phyloP scores from a whole-genome alignment of 2,797 vertebrate species.

The Meda fulgida region DNA sequence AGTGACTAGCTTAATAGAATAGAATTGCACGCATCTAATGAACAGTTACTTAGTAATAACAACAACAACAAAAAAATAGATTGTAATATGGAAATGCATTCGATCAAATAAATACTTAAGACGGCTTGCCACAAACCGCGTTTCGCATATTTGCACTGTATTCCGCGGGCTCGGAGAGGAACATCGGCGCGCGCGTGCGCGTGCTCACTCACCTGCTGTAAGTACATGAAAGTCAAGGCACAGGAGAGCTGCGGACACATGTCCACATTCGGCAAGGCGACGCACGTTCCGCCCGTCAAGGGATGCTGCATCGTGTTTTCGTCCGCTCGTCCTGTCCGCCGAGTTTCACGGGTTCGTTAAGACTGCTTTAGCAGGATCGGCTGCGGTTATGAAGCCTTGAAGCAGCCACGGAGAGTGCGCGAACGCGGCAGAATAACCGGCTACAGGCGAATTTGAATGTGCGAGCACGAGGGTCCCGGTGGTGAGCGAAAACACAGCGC shows the following conservation, averaged over 20 bases:
- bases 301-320: slow-evolving; percentile 93
- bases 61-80: neutral
- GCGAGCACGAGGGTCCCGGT: slow-evolving; percentile 29
- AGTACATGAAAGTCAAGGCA: slow-evolving; percentile 98
- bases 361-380: slow-evolving; percentile 40
- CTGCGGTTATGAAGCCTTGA: slow-evolving; percentile 26
- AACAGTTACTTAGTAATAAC: neutral
- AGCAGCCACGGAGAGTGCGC: slow-evolving; percentile 28
- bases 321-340: slow-evolving; percentile 73
- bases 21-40: neutral
- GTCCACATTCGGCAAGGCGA: slow-evolving; percentile 92
- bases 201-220: slow-evolving; percentile 90
- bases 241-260: slow-evolving; percentile 96
- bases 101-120: neutral
- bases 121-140: neutral
- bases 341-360: slow-evolving; percentile 56
- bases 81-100: neutral
- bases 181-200: neutral
- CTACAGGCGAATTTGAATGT: slow-evolving; percentile 1
- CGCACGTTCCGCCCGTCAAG: slow-evolving; percentile 91
- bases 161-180: slow-evolving; percentile 24
- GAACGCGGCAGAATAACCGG: slow-evolving; percentile 6
- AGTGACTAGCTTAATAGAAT: neutral
- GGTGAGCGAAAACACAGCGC: slow-evolving; percentile 46
- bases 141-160: slow-evolving; percentile 1